A percentile compares a stretch with the other conserved stretches of the same genome.
Evolutionary conservation across 2,888 invertebrate species (phyloP).

Genomic region (Pollenia angustigena): DNA sequence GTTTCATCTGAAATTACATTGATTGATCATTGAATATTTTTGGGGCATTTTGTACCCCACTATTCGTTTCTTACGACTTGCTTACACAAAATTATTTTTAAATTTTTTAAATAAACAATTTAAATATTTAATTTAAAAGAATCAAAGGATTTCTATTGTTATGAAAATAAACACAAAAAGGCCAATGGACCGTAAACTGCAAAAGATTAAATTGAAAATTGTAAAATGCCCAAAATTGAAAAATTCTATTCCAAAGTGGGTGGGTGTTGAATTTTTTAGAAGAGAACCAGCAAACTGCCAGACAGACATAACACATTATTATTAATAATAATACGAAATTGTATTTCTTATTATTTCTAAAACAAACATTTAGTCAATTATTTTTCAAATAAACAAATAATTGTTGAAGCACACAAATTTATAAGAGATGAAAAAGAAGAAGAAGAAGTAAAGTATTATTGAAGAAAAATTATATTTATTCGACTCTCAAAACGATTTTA

Average conservation of each 20-base stretch:
- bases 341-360: constrained; percentile 38
- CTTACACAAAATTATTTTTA: neutral
- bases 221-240: neutral
- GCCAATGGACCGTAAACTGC: constrained; percentile 8
- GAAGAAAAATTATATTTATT: constrained; percentile 3
- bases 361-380: constrained; percentile 40
- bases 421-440: neutral
- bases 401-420: neutral
- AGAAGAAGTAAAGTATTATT: neutral
- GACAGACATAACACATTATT: constrained; percentile 18
- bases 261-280: neutral
- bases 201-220: neutral
- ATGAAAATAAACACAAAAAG: constrained; percentile 18
- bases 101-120: neutral
- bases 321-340: constrained; percentile 22
- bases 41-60: no score
- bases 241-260: neutral
- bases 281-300: neutral
- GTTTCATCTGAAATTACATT: constrained; percentile 12
- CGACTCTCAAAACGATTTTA: constrained; percentile 10
- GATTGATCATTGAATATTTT: neutral
- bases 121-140: neutral
- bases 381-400: constrained; percentile 50
- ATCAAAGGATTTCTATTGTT: neutral
- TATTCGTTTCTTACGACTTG: neutral